Conservation (phyloP, 2,797 vertebrate genomes). For the Falco naumanni region DNA sequence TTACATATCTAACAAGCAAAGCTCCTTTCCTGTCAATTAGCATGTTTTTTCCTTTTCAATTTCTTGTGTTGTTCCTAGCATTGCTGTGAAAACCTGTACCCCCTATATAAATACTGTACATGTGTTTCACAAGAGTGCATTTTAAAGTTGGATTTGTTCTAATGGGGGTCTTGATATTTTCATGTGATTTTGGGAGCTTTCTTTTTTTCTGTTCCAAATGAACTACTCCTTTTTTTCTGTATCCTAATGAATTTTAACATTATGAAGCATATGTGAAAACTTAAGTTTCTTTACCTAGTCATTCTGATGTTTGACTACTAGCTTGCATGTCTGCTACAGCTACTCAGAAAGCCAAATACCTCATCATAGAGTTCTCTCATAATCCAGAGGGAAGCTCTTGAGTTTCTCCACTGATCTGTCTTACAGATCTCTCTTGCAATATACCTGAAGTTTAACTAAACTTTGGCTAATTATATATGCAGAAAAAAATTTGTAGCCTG, state of each 20-base stretch:
- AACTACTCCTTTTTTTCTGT: not conserved
- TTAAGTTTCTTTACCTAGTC: not conserved
- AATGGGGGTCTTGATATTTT: not conserved
- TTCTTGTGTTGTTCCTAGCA: not conserved
- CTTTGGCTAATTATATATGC: not conserved
- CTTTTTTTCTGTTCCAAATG: not conserved
- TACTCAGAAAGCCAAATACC: not conserved
- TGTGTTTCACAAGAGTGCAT: not conserved
- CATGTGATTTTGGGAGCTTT: not conserved
- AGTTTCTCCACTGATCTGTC: not conserved
- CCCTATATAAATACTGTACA: not conserved
- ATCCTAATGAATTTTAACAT: not conserved
- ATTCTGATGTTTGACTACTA: not conserved
- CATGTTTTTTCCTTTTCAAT: not conserved
- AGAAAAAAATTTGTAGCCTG: not conserved
- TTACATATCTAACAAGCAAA: not conserved
- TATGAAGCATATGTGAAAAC: not conserved
- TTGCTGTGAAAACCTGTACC: not conserved
- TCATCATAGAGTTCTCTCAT: not conserved
- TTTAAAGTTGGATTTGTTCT: not conserved
- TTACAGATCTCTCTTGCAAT: not conserved
- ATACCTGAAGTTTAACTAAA: not conserved
- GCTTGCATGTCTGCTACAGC: not conserved
- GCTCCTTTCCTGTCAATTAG: not conserved
- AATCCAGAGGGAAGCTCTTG: not conserved